Percentiles rank a stretch among this genome's conserved stretches.
Evolutionary conservation across 1,140 invertebrate genomes (phyloP).

Genomic region (Aradophagus sp.): DNA sequence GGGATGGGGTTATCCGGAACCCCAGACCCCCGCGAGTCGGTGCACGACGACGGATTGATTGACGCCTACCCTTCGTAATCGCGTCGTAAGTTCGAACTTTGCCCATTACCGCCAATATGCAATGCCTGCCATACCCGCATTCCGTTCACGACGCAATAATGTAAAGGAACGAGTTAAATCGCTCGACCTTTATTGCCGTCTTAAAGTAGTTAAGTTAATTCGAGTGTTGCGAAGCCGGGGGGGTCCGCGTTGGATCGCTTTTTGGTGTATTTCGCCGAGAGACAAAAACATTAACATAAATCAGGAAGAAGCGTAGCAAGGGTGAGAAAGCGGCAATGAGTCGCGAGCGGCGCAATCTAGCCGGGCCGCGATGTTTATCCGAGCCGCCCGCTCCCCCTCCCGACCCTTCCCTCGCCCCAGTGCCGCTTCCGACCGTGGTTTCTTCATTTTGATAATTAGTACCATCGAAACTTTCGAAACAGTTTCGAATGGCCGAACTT

Average conservation of each 20-base stretch:
- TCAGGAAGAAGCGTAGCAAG: slow-evolving; percentile 63
- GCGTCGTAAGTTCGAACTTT: slow-evolving; percentile 68
- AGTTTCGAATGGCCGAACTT: slow-evolving; percentile 28
- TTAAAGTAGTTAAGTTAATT: slow-evolving; percentile 74
- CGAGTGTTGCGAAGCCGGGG: slow-evolving; percentile 58
- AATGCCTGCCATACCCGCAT: slow-evolving; percentile 54
- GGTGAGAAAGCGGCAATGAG: slow-evolving; percentile 59
- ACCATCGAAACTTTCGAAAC: slow-evolving; percentile 57
- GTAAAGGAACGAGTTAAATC: slow-evolving; percentile 72
- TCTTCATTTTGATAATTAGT: slow-evolving; percentile 65
- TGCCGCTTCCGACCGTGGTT: slow-evolving; percentile 37
- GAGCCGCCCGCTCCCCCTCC: slow-evolving; percentile 50
- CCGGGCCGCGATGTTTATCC: slow-evolving; percentile 69
- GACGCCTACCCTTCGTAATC: slow-evolving; percentile 63
- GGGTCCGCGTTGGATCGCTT: slow-evolving; percentile 68
- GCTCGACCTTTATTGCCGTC: slow-evolving; percentile 72
- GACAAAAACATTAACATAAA: slow-evolving; percentile 76
- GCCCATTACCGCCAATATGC: slow-evolving; percentile 71
- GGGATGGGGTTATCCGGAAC: slow-evolving; percentile 47
- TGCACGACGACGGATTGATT: slow-evolving; percentile 66
- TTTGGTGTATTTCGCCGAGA: slow-evolving; percentile 72
- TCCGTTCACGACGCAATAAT: slow-evolving; percentile 59
- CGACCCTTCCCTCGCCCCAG: neutral
- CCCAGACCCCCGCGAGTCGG: slow-evolving; percentile 1
- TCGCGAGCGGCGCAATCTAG: slow-evolving; percentile 47